A percentile compares a stretch with the other conserved stretches of the same genome.
Evolutionary conservation across 2,888 invertebrate genomes (phyloP).

Genomic region (Agrotis exclamationis): DNA sequence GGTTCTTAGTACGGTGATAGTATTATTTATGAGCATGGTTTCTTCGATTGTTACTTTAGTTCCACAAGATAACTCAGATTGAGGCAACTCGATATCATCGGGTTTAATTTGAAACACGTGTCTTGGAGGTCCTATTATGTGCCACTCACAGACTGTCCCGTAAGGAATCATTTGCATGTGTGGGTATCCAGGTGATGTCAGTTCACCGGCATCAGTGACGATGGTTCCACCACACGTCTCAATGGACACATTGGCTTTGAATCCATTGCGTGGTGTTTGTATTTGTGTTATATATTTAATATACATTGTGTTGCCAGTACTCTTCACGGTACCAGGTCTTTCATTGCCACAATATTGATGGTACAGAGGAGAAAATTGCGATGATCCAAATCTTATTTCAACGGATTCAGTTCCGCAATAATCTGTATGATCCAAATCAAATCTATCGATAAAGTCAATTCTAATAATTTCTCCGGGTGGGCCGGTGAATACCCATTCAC

Average conservation of each 20-base stretch:
- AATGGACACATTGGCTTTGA: slow-evolving; percentile 93
- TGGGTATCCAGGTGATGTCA: slow-evolving; percentile 94
- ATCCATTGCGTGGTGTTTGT: slow-evolving; percentile 94
- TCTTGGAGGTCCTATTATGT: slow-evolving; percentile 87
- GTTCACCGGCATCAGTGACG: slow-evolving; percentile 90
- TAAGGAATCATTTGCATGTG: slow-evolving; percentile 85
- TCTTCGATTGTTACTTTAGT: slow-evolving; percentile 84
- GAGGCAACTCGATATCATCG: slow-evolving; percentile 76
- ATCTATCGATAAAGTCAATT: slow-evolving; percentile 94
- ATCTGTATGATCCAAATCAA: slow-evolving; percentile 91
- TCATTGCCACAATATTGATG: slow-evolving; percentile 92
- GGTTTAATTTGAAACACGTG: slow-evolving; percentile 74
- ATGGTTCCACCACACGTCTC: slow-evolving; percentile 93
- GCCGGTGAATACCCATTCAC: slow-evolving; percentile 95
- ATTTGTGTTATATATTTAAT: slow-evolving; percentile 94
- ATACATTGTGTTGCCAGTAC: slow-evolving; percentile 93
- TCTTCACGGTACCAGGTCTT: slow-evolving; percentile 92
- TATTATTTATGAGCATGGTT: slow-evolving; percentile 74
- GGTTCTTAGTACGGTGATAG: slow-evolving; percentile 73
- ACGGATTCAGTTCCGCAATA: slow-evolving; percentile 92
- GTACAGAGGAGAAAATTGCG: slow-evolving; percentile 92
- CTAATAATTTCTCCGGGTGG: slow-evolving; percentile 94
- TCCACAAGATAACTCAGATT: slow-evolving; percentile 76
- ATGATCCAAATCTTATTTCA: slow-evolving; percentile 96
- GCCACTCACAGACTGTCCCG: slow-evolving; percentile 94